A percentile compares a stretch with the other conserved stretches of the same genome.
These are phyloP conservation scores for Aspiorhynchus laticeps DNA, from an alignment of 2,113 vertebrate species.

Conservation along the genomic window DNA sequence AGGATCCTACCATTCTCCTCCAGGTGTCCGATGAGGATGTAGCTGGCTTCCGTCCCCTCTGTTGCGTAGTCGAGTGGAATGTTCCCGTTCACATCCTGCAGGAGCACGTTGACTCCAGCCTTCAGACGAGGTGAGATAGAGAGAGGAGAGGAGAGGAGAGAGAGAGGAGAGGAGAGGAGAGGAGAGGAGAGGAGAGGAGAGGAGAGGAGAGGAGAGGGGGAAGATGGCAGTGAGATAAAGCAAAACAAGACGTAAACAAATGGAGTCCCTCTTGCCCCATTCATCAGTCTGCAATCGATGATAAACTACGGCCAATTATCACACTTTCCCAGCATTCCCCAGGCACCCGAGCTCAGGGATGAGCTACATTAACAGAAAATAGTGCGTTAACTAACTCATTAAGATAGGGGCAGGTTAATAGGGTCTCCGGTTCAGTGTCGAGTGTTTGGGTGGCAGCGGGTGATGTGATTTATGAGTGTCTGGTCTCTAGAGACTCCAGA, in stretches of 20 bases:
- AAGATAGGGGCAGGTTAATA: slow-evolving; percentile 54
- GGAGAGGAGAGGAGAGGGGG: background rate
- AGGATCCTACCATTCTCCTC: slow-evolving; percentile 86
- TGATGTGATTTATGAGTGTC: slow-evolving; percentile 70
- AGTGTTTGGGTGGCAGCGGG: slow-evolving; percentile 29
- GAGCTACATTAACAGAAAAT: slow-evolving; percentile 61
- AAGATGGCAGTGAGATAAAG: slow-evolving; percentile 17
- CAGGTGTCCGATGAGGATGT: slow-evolving; percentile 85
- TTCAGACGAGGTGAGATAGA: slow-evolving; percentile 57
- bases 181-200: background rate
- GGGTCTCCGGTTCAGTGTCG: slow-evolving; percentile 13
- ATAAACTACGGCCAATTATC: slow-evolving; percentile 71
- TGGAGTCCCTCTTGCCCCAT: slow-evolving; percentile 52
- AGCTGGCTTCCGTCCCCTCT: slow-evolving; percentile 88
- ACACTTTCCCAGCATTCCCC: slow-evolving; percentile 58
- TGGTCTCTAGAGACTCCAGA: slow-evolving; percentile 47
- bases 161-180: background rate
- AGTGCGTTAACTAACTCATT: slow-evolving; percentile 71
- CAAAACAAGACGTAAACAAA: slow-evolving; percentile 59
- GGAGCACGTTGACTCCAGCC: slow-evolving; percentile 89
- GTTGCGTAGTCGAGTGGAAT: slow-evolving; percentile 87
- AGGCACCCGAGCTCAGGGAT: slow-evolving; percentile 56
- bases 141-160: background rate
- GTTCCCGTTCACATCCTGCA: slow-evolving; percentile 91
- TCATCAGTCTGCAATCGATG: slow-evolving; percentile 64